phyloP scores from a whole-genome alignment of 2,113 vertebrate species.

The Oryzias javanicus region DNA sequence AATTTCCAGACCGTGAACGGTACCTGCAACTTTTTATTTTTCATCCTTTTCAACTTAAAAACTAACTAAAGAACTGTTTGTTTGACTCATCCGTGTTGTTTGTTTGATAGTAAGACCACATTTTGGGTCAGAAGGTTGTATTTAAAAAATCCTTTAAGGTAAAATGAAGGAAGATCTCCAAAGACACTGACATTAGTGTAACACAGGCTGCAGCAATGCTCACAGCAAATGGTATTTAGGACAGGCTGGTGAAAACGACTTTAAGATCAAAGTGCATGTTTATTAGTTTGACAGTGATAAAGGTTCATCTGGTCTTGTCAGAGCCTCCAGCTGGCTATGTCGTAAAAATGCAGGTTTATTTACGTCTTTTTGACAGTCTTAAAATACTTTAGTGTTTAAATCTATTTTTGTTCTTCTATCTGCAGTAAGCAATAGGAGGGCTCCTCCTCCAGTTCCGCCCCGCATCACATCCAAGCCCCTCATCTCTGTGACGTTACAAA shows the following conservation, averaged over 20 bases:
- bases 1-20: not conserved
- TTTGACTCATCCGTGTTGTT: not conserved
- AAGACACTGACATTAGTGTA: slow-evolving; percentile 50
- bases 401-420: slow-evolving; percentile 9
- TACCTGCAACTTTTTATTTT: not conserved
- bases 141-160: slow-evolving; percentile 15
- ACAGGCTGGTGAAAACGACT: slow-evolving; percentile 23
- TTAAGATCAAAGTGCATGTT: slow-evolving; percentile 42
- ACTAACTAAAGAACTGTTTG: not conserved
- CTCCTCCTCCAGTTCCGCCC: slow-evolving; percentile 94
- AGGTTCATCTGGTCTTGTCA: slow-evolving; percentile 9
- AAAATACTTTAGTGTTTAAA: not conserved
- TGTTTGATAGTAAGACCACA: not conserved
- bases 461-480: slow-evolving; percentile 95
- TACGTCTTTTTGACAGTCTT: not conserved
- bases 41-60: not conserved
- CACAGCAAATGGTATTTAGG: slow-evolving; percentile 19
- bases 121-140: not conserved
- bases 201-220: slow-evolving; percentile 19
- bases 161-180: slow-evolving; percentile 25
- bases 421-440: slow-evolving; percentile 89
- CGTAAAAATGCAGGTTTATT: not conserved
- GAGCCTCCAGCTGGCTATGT: not conserved
- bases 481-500: slow-evolving; percentile 98
- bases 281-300: slow-evolving; percentile 29